Conservation (phyloP, 30 jellyfish, hydroid and myxozoan genomes). For the Hydra vulgaris region DNA sequence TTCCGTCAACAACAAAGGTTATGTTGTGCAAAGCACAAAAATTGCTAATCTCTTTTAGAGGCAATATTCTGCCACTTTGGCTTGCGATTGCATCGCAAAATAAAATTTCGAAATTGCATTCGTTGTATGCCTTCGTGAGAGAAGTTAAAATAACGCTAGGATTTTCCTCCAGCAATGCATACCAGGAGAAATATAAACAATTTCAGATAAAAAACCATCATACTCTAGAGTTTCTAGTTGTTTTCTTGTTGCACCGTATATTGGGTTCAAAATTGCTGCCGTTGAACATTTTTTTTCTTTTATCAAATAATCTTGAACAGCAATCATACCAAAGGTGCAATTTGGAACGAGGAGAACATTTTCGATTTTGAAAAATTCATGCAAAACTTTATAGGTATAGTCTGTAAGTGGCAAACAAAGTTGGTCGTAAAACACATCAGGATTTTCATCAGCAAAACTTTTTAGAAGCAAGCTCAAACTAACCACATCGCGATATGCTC, state of each 20-base stretch:
- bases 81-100: constrained; percentile 29
- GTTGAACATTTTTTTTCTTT: not conserved
- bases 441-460: constrained; percentile 5
- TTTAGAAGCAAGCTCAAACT: not conserved
- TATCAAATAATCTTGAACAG: constrained; percentile 16
- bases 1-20: constrained; percentile 22
- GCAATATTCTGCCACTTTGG: constrained; percentile 25
- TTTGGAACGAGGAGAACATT: constrained; percentile 21
- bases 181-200: not conserved
- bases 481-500: constrained; percentile 18
- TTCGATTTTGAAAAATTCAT: constrained; percentile 4
- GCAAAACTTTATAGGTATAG: constrained; percentile 2
- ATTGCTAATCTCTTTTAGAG: constrained; percentile 9
- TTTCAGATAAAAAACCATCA: not conserved
- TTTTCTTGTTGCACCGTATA: constrained; percentile 24
- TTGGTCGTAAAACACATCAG: constrained; percentile 29
- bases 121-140: not conserved
- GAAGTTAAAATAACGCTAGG: constrained; percentile 1
- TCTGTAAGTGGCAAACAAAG: constrained; percentile 23
- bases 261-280: constrained; percentile 6
- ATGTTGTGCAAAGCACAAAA: not conserved
- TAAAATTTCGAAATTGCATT: not conserved
- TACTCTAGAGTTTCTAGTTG: not conserved
- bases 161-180: constrained; percentile 20
- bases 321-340: constrained; percentile 25